phyloP scores from a whole-genome alignment of 2,888 invertebrate genomes.

The Tetranychus piercei region DNA sequence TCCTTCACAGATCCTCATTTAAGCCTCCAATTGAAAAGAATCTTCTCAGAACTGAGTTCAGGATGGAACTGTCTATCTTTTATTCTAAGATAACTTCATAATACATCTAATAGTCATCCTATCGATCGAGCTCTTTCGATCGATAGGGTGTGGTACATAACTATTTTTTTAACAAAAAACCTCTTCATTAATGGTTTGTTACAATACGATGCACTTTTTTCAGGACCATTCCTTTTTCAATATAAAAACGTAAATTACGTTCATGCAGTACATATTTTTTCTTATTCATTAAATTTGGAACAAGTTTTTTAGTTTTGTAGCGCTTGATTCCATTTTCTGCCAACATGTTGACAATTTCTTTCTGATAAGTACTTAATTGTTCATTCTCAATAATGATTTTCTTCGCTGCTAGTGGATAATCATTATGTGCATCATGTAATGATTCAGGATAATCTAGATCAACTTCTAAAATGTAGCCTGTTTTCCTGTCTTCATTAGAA shows the following conservation, averaged over 20 bases:
- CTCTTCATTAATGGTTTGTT: too few relatives aligned
- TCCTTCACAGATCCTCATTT: too few relatives aligned
- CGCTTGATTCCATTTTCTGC: neutral
- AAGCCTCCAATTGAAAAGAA: too few relatives aligned
- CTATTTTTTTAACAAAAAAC: too few relatives aligned
- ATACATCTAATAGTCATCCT: too few relatives aligned
- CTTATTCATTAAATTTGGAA: constrained; percentile 23
- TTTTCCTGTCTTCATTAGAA: neutral
- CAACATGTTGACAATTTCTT: neutral
- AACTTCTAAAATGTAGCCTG: constrained; percentile 20
- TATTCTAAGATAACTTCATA: too few relatives aligned
- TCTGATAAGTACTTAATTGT: neutral
- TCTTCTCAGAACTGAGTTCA: too few relatives aligned
- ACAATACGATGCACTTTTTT: neutral
- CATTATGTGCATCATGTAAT: constrained; percentile 19
- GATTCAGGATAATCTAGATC: constrained; percentile 21
- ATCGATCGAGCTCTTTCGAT: too few relatives aligned
- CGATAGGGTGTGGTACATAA: too few relatives aligned
- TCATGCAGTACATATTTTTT: neutral
- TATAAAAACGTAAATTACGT: too few relatives aligned
- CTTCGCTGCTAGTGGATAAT: constrained; percentile 22
- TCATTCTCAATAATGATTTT: constrained; percentile 13
- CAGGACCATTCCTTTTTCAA: too few relatives aligned
- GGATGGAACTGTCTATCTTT: too few relatives aligned
- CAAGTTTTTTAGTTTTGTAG: constrained; percentile 13